Conservation (phyloP, 2,113 vertebrate species). For the Tragelaphus buxtoni region DNA sequence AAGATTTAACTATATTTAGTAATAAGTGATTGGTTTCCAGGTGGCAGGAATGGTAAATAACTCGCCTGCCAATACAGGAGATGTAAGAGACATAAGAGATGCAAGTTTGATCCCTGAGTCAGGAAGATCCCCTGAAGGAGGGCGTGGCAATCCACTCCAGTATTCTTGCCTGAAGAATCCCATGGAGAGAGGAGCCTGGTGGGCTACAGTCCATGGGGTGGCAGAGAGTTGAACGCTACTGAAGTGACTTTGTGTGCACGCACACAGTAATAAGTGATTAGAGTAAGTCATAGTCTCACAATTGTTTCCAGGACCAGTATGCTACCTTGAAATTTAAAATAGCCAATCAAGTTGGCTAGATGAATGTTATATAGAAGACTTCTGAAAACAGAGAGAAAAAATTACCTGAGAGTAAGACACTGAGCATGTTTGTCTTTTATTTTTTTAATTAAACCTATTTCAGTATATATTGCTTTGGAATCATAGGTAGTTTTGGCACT, state of each 20-base stretch:
- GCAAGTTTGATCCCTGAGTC: neutral
- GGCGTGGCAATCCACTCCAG: neutral
- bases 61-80: neutral
- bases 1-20: neutral
- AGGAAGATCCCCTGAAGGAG: neutral
- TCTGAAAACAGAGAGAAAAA: neutral
- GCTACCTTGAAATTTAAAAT: neutral
- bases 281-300: neutral
- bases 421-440: neutral
- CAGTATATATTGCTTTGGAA: neutral
- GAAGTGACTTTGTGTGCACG: neutral
- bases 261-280: neutral
- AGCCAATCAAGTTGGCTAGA: neutral
- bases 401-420: neutral
- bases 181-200: neutral
- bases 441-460: neutral
- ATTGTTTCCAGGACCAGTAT: neutral
- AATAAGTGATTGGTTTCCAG: neutral
- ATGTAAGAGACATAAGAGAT: neutral
- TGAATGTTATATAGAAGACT: neutral
- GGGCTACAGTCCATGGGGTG: neutral
- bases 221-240: neutral
- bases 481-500: neutral
- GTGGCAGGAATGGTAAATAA: neutral
- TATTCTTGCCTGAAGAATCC: neutral